Percentiles rank a stretch among this genome's conserved stretches.
These are phyloP conservation scores for Macroramphosus scolopax DNA, from an alignment of 2,797 vertebrate genomes.

Conservation along the genomic window DNA sequence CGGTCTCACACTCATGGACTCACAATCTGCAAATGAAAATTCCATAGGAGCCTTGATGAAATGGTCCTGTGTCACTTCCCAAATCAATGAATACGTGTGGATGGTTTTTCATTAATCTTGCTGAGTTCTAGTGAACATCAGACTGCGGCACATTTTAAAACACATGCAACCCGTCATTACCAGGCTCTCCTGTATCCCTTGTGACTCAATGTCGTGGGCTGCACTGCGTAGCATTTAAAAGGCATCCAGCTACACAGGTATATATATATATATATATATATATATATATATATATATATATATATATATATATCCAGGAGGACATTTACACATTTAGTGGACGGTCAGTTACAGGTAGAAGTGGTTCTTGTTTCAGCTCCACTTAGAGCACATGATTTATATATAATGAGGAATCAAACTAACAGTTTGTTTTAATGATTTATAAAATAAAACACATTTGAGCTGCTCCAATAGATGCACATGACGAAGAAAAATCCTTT, in stretches of 20 bases:
- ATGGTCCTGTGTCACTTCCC: constrained; percentile 9
- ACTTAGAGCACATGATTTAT: constrained; percentile 16
- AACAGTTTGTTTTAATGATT: constrained; percentile 11
- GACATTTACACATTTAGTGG: constrained; percentile 56
- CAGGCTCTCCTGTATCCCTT: constrained; percentile 36
- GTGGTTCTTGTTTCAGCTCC: constrained; percentile 32
- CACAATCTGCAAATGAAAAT: constrained; percentile 28
- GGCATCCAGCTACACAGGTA: no score
- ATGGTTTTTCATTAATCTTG: constrained; percentile 8
- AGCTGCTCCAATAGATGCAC: background rate
- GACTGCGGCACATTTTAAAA: constrained; percentile 46
- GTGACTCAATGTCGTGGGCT: constrained; percentile 48
- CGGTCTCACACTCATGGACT: constrained; percentile 13
- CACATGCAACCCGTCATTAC: constrained; percentile 53
- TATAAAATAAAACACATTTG: background rate
- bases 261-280: no score
- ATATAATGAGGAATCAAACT: constrained; percentile 24
- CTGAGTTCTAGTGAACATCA: constrained; percentile 14
- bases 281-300: no score
- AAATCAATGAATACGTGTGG: constrained; percentile 19
- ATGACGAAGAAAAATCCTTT: background rate
- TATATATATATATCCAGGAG: constrained; percentile 56
- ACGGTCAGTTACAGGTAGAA: constrained; percentile 61
- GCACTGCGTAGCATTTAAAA: constrained; percentile 37
- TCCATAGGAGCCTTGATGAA: constrained; percentile 21